Percentiles rank a stretch among this genome's conserved stretches.
These are phyloP conservation scores for Auanema sp. DNA, from an alignment of 2,888 invertebrate genomes.

Conservation along the genomic window DNA sequence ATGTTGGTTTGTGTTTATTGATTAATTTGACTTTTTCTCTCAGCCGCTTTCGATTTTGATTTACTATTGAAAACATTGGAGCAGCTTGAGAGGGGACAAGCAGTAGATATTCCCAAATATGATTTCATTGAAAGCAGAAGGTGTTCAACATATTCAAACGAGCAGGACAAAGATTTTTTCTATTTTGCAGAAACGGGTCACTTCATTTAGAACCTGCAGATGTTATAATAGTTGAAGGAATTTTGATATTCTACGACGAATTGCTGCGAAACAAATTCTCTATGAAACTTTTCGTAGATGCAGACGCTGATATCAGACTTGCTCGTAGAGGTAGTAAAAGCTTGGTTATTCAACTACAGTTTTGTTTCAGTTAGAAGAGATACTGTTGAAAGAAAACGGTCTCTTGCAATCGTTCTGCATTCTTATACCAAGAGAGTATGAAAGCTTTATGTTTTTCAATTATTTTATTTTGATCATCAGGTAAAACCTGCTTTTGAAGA, in stretches of 20 bases:
- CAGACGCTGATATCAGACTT: constrained; percentile 94
- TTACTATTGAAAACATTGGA: constrained; percentile 79
- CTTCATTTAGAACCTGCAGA: constrained; percentile 31
- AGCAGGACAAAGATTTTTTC: background rate
- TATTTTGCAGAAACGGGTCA: constrained; percentile 27
- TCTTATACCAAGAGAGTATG: constrained; percentile 75
- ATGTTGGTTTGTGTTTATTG: constrained; percentile 63
- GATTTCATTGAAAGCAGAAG: constrained; percentile 64
- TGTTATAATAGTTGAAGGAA: constrained; percentile 80
- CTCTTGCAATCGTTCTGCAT: constrained; percentile 88
- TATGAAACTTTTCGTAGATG: constrained; percentile 98
- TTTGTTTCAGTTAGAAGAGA: constrained; percentile 83
- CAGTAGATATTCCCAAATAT: constrained; percentile 87
- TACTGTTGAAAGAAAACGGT: constrained; percentile 88
- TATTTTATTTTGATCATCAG: constrained; percentile 4
- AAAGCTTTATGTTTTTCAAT: background rate
- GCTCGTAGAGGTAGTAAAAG: constrained; percentile 82
- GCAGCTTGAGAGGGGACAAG: constrained; percentile 81
- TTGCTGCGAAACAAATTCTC: constrained; percentile 91
- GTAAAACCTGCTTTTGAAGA: constrained; percentile 98
- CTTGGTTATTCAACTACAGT: background rate
- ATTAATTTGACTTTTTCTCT: background rate
- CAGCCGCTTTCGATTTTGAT: constrained; percentile 88
- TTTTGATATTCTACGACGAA: constrained; percentile 94
- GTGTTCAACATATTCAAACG: background rate